Base-by-base conservation (phyloP, 2,888 invertebrate genomes). In the Brachypalpus laphriformis region DNA sequence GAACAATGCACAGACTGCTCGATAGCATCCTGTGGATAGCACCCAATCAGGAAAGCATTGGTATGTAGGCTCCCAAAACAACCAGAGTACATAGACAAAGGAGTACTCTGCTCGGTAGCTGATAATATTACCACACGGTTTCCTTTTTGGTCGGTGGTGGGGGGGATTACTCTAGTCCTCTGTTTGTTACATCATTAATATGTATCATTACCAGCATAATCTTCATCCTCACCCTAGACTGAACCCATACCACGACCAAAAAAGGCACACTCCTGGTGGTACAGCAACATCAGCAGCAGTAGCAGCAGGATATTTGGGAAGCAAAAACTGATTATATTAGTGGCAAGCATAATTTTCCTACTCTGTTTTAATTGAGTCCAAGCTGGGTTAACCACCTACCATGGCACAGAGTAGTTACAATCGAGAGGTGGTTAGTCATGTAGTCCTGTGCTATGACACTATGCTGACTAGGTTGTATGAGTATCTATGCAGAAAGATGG, bases 161-260 rank as follows among this genome's bases (percentile, higher is more conserved):
- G n/a, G n/a, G 63, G 42, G 47, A 4, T 54, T 63, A 42, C 72
- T 25, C 16, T 42, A 25, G 63, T 51, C 70, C 63, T 61, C 54
- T 51, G 78, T 68, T 63, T 68, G 82, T 83, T 83, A 83, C 85
- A 85, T 85, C 85, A 80, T 85, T 80, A 85, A 80, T 80, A 75
- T 85, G 83, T 80, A 85, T 85, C 85, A 85, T 85, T 80, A 85
- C 85, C 80, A 85, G 78, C 63, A 85, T 85, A 78, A 85, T 85
- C 85, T 71, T 70, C 65, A 66, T 34, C 20, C 45, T 18, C 42
- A 28, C 11, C 14, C 37, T 11, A 25, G 57, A 57, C 22, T n/a
- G 22, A 37, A n/a, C 51, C 49, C 45, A 34, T 16, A 45, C 31
- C 22, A 57, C 20, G 25, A 31, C 56, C 3, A 71, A 59, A 59